These are phyloP conservation scores for Albula glossodonta DNA, from an alignment of 2,113 vertebrate species.

Conservation along the genomic window DNA sequence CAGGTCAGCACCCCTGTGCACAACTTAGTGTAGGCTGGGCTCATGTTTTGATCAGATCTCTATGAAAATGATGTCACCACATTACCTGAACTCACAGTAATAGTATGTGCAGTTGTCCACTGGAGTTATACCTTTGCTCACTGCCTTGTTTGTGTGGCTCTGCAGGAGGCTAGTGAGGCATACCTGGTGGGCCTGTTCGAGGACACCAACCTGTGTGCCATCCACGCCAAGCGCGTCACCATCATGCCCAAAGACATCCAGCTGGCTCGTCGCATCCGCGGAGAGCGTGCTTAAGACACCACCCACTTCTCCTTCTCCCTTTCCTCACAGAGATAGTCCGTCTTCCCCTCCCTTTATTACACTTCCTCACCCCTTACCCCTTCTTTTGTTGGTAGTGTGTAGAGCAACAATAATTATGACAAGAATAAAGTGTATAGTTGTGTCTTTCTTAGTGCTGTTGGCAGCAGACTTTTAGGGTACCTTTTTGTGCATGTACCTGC, in stretches of 20 bases:
- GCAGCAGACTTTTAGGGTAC: constrained; percentile 64
- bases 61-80: too few relatives aligned
- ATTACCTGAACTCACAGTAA: too few relatives aligned
- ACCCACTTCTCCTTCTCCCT: constrained; percentile 37
- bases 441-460: constrained; percentile 67
- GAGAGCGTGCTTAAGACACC: constrained; percentile 71
- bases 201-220: constrained; percentile 81
- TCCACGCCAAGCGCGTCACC: constrained; percentile 77
- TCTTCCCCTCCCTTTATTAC: constrained; percentile 34
- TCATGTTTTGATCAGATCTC: too few relatives aligned
- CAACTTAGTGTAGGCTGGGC: too few relatives aligned
- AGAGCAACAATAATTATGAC: constrained; percentile 63
- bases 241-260: constrained; percentile 83
- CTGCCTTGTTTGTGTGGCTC: background rate
- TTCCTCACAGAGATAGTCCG: constrained; percentile 33
- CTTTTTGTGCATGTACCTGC: constrained; percentile 65
- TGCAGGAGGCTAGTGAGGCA: constrained; percentile 79
- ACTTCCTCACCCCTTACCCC: background rate
- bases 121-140: background rate
- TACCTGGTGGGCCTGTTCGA: constrained; percentile 80
- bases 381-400: constrained; percentile 64
- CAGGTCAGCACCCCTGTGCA: constrained; percentile 52
- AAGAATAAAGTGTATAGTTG: constrained; percentile 67
- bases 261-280: constrained; percentile 77
- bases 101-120: too few relatives aligned